A percentile compares a stretch with the other conserved stretches of the same genome.
Evolutionary conservation across 2,797 vertebrate genomes (phyloP).

Genomic region (Fringilla coelebs): DNA sequence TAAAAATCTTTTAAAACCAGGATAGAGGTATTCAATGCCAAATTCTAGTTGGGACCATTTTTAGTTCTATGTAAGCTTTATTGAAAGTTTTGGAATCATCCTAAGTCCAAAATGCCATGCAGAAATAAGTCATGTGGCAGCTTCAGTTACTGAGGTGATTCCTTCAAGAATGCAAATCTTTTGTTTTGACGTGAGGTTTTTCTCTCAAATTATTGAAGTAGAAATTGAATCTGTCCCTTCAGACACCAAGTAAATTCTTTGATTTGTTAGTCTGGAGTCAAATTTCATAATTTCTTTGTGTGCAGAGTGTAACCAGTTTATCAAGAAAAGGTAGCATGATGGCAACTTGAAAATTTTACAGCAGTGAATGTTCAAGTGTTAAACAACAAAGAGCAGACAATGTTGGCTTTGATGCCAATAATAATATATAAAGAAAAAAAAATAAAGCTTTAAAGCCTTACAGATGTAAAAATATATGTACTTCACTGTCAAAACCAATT

Average conservation of each 20-base stretch:
- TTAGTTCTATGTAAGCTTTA: neutral
- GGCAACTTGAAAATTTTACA: slow-evolving; percentile 10
- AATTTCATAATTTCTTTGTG: neutral
- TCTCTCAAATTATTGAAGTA: neutral
- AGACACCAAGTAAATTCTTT: neutral
- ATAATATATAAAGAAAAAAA: neutral
- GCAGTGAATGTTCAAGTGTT: neutral
- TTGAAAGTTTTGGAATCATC: neutral
- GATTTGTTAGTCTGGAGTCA: slow-evolving; percentile 21
- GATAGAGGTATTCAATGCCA: neutral
- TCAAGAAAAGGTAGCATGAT: slow-evolving; percentile 4
- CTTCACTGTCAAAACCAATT: neutral
- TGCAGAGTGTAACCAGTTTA: slow-evolving; percentile 51
- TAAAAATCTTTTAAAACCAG: neutral
- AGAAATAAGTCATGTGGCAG: neutral
- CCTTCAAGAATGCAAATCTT: neutral
- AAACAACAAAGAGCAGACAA: slow-evolving; percentile 1
- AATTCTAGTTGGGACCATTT: neutral
- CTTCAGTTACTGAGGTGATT: neutral
- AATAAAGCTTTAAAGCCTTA: slow-evolving; percentile 39
- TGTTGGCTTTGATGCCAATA: neutral
- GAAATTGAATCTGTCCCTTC: slow-evolving; percentile 25
- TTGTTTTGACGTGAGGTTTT: neutral
- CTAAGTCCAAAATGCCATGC: neutral
- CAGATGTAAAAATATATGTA: slow-evolving; percentile 7